Evolutionary conservation across 2,113 vertebrate genomes (phyloP).

Genomic region (Ceuthmochares aereus): DNA sequence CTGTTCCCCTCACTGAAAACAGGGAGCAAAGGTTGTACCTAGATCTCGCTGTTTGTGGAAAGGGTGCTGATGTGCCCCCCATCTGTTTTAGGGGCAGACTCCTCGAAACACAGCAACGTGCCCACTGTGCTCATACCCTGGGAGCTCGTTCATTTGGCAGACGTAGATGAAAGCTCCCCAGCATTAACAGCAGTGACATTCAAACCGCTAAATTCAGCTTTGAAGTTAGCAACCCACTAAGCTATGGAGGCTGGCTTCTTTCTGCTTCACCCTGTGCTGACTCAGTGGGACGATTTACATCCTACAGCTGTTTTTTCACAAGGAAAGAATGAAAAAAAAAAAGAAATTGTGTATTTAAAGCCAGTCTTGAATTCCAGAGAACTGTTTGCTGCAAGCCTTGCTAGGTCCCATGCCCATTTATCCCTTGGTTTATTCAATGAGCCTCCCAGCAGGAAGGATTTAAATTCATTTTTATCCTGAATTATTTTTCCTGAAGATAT

Average conservation of each 20-base stretch:
- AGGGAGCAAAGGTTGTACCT: background rate
- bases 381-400: background rate
- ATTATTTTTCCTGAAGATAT: slow-evolving; percentile 6
- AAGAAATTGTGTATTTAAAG: background rate
- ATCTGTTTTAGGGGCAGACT: background rate
- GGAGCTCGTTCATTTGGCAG: background rate
- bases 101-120: background rate
- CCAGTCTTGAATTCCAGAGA: background rate
- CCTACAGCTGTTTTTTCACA: slow-evolving; percentile 37
- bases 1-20: accelerated
- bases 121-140: background rate
- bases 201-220: background rate
- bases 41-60: background rate
- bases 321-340: background rate
- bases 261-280: background rate
- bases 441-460: slow-evolving; percentile 29
- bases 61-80: background rate
- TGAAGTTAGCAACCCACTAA: slow-evolving; percentile 41
- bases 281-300: slow-evolving; percentile 25
- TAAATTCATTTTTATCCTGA: slow-evolving; percentile 45
- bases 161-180: background rate
- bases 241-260: slow-evolving; percentile 14
- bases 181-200: background rate
- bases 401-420: background rate
- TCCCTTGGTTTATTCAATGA: background rate